A percentile compares a stretch with the other conserved stretches of the same genome.
phyloP scores from a whole-genome alignment of 2,113 vertebrate species.

The Crotalus horridus region DNA sequence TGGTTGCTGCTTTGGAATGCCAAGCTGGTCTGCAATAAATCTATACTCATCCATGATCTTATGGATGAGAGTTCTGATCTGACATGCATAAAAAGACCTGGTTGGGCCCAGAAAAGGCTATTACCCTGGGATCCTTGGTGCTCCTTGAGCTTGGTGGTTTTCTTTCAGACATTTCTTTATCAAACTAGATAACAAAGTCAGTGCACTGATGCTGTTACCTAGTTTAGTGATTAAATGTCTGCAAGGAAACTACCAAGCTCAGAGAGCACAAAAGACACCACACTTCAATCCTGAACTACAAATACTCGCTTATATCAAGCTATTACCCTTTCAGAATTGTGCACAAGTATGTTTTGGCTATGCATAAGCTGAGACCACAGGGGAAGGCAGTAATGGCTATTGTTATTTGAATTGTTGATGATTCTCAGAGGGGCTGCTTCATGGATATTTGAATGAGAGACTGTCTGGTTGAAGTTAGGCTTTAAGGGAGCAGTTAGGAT shows the following conservation, averaged over 20 bases:
- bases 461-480: not conserved
- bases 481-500: not conserved
- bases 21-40: not conserved
- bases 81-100: not conserved
- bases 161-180: not conserved
- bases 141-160: not conserved
- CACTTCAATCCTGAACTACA: not conserved
- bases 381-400: not conserved
- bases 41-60: not conserved
- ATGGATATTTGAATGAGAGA: not conserved
- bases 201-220: too few species aligned
- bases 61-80: not conserved
- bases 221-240: not conserved
- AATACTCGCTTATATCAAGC: not conserved
- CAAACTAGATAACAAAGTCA: not conserved
- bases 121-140: not conserved
- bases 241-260: not conserved
- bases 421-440: not conserved
- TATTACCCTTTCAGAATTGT: not conserved
- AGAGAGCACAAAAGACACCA: not conserved
- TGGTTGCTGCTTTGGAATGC: not conserved
- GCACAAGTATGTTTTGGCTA: not conserved
- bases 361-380: not conserved
- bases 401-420: not conserved
- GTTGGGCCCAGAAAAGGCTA: not conserved